These are phyloP conservation scores for Mystacornis crossleyi DNA, from an alignment of 2,113 vertebrate genomes.

Conservation along the genomic window DNA sequence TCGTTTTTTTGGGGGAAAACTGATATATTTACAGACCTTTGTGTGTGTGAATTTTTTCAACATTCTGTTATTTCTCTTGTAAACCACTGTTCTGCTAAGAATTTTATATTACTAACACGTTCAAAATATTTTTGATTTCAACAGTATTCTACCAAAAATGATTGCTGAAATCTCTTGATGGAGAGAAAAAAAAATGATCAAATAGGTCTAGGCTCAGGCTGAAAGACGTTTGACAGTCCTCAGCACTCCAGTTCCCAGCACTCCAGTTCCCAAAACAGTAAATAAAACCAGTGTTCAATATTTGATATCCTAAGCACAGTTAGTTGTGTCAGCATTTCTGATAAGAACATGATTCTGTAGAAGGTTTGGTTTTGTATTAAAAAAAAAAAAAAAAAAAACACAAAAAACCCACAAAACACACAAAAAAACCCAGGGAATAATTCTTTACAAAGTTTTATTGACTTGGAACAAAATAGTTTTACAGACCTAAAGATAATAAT, in stretches of 20 bases:
- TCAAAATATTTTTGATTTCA: not conserved
- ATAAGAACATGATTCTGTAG: not conserved
- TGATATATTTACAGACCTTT: not conserved
- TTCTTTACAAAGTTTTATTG: not conserved
- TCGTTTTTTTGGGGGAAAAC: not conserved
- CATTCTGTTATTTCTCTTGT: not conserved
- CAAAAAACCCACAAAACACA: too few relatives aligned
- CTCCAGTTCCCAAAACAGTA: not conserved
- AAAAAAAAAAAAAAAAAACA: not conserved
- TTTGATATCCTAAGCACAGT: not conserved
- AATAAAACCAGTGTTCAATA: not conserved
- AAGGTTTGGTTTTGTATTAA: not conserved
- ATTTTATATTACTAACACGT: not conserved
- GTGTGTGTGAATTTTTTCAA: not conserved
- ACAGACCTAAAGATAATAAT: not conserved
- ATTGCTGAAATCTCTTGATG: not conserved
- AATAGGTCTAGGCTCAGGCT: not conserved
- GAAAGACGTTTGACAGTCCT: not conserved
- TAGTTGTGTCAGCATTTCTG: not conserved
- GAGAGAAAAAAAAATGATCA: not conserved
- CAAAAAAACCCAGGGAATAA: too few relatives aligned
- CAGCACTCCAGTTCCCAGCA: not conserved
- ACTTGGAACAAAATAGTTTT: not conserved
- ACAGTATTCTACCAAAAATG: not conserved
- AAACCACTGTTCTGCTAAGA: not conserved